Percentiles rank a stretch among this genome's conserved stretches.
Conservation (phyloP, 1,140 invertebrate species). For the Ceratitis capitata region DNA sequence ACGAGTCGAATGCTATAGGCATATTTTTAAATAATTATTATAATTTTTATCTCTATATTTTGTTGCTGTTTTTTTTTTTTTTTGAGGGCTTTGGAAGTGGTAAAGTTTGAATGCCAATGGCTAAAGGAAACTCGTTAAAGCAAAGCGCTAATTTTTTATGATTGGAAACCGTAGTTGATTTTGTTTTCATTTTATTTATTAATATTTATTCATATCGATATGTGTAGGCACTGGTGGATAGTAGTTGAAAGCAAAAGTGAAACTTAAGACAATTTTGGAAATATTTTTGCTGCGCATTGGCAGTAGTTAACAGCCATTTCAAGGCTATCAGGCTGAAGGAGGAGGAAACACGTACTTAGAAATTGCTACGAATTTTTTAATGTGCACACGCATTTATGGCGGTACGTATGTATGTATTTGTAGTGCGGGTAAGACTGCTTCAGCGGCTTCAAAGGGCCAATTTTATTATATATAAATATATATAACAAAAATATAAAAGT, state of each 20-base stretch:
- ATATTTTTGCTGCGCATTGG: not conserved
- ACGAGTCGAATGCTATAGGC: not conserved
- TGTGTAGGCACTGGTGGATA: not conserved
- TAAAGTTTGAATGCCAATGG: not conserved
- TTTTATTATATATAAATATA: too few relatives aligned
- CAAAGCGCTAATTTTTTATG: not conserved
- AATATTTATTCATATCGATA: not conserved
- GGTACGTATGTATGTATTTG: too few relatives aligned
- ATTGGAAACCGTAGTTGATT: not conserved
- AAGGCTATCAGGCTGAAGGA: not conserved
- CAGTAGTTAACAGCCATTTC: not conserved
- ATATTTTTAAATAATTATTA: not conserved
- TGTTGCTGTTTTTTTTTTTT: not conserved
- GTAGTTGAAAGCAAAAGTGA: slow-evolving; percentile 2
- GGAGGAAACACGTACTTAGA: not conserved
- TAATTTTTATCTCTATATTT: not conserved
- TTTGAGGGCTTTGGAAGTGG: too few relatives aligned
- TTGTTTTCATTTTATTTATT: not conserved
- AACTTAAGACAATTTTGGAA: not conserved
- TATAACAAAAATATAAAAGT: too few relatives aligned
- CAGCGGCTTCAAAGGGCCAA: too few relatives aligned
- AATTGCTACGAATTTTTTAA: slow-evolving; percentile 6
- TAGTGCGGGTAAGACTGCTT: too few relatives aligned
- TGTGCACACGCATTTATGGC: not conserved
- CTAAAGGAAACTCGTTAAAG: not conserved